These are phyloP conservation scores for Astyanax mexicanus DNA, from an alignment of 2,797 vertebrate species.

Conservation along the genomic window DNA sequence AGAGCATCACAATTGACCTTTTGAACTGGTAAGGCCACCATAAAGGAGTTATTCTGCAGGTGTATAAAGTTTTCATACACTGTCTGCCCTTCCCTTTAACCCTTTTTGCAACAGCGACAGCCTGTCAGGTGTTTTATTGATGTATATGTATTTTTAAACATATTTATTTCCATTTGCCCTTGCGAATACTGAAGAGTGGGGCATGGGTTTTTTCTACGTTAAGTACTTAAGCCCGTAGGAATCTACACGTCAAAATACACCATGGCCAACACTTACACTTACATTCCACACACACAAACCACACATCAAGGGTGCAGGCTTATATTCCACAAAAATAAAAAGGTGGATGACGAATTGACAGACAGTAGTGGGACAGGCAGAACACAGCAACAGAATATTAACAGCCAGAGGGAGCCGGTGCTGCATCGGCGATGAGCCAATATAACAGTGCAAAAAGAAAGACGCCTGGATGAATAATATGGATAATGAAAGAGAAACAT, in stretches of 20 bases:
- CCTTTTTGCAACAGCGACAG: conserved; percentile 33
- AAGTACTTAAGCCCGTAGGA: no score
- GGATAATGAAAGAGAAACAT: no score
- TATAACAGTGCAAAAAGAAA: not conserved
- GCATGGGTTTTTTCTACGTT: conserved; percentile 1
- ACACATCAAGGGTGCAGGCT: not conserved
- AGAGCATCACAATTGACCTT: not conserved
- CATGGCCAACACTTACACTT: conserved; percentile 5
- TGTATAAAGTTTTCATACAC: not conserved
- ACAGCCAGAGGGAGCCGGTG: conserved; percentile 12
- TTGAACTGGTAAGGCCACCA: conserved; percentile 2
- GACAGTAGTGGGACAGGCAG: conserved; percentile 2
- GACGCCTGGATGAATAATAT: not conserved
- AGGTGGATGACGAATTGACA: not conserved
- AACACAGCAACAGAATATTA: conserved; percentile 13
- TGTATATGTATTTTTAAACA: conserved; percentile 53
- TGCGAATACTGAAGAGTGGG: conserved; percentile 4
- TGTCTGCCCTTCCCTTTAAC: conserved; percentile 18
- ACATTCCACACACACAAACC: conserved; percentile 25
- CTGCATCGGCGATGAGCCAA: not conserved
- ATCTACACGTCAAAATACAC: conserved; percentile 42
- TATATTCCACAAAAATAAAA: conserved; percentile 8
- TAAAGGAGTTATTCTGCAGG: not conserved
- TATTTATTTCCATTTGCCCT: conserved; percentile 49
- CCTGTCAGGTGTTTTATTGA: conserved; percentile 36